These are phyloP conservation scores for Mythimna ferrago DNA, from an alignment of 2,888 invertebrate species.

Conservation along the genomic window DNA sequence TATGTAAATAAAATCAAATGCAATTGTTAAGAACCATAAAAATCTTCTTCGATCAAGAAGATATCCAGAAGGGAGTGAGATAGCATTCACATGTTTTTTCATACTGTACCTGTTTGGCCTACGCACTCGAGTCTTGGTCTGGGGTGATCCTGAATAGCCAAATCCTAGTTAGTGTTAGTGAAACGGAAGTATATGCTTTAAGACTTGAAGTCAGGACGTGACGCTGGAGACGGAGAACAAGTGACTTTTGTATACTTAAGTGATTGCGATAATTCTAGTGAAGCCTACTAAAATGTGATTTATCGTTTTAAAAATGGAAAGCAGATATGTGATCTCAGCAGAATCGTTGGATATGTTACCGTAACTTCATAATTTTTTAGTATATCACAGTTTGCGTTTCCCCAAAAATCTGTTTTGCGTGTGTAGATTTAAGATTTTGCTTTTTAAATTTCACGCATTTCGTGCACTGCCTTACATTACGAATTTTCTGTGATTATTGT, in stretches of 20 bases:
- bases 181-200: slow-evolving; percentile 67
- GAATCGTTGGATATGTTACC: slow-evolving; percentile 74
- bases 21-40: slow-evolving; percentile 39
- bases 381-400: slow-evolving; percentile 67
- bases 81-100: slow-evolving; percentile 55
- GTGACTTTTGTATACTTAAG: slow-evolving; percentile 71
- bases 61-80: slow-evolving; percentile 73
- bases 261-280: slow-evolving; percentile 73
- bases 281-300: slow-evolving; percentile 85
- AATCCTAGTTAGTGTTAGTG: slow-evolving; percentile 76
- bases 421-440: slow-evolving; percentile 70
- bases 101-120: slow-evolving; percentile 79
- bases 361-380: slow-evolving; percentile 66
- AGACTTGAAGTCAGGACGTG: slow-evolving; percentile 62
- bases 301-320: slow-evolving; percentile 75
- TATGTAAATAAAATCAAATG: slow-evolving; percentile 61
- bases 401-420: slow-evolving; percentile 67
- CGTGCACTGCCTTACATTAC: slow-evolving; percentile 79
- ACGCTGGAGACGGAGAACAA: slow-evolving; percentile 56
- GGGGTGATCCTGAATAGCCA: slow-evolving; percentile 76
- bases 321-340: slow-evolving; percentile 85
- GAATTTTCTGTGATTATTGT: slow-evolving; percentile 70
- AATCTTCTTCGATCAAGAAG: slow-evolving; percentile 57
- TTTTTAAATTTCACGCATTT: slow-evolving; percentile 72
- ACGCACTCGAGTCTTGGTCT: slow-evolving; percentile 68